Percentiles rank a stretch among this genome's conserved stretches.
Conservation (phyloP, 1,140 invertebrate genomes). For the Papilio polytes region DNA sequence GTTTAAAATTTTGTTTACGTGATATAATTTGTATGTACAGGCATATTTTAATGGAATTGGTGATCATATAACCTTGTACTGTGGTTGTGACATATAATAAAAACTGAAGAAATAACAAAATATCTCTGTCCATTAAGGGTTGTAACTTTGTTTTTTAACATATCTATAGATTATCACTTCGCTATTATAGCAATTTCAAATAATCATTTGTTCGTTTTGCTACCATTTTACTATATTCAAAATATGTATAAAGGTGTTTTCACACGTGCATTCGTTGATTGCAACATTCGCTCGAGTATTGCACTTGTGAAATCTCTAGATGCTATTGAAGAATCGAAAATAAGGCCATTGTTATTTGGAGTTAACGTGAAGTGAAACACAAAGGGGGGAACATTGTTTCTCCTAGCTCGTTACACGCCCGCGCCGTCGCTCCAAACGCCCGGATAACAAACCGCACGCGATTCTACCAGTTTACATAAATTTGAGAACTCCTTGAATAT, state of each 20-base stretch:
- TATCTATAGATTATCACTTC: no score
- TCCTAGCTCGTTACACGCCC: constrained; percentile 33
- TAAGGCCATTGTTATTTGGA: constrained; percentile 40
- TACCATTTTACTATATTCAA: not conserved
- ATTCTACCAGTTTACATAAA: constrained; percentile 34
- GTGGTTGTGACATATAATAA: no score
- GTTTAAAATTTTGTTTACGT: not conserved
- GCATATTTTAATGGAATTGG: no score
- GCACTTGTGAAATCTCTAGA: constrained; percentile 35
- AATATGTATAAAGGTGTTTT: not conserved
- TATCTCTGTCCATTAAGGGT: no score
- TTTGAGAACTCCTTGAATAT: constrained; percentile 29
- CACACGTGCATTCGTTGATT: constrained; percentile 5
- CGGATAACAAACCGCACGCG: constrained; percentile 40
- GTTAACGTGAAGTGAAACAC: constrained; percentile 40
- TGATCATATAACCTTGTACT: no score
- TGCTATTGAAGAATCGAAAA: constrained; percentile 37
- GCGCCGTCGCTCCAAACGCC: constrained; percentile 27
- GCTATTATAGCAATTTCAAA: no score
- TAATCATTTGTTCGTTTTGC: no score
- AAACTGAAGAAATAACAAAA: no score
- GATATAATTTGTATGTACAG: no score
- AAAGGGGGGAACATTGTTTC: constrained; percentile 39
- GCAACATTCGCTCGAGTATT: constrained; percentile 30
- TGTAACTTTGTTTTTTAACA: no score